Conservation (phyloP, 2,888 invertebrate genomes). For the Eilema griseolum region DNA sequence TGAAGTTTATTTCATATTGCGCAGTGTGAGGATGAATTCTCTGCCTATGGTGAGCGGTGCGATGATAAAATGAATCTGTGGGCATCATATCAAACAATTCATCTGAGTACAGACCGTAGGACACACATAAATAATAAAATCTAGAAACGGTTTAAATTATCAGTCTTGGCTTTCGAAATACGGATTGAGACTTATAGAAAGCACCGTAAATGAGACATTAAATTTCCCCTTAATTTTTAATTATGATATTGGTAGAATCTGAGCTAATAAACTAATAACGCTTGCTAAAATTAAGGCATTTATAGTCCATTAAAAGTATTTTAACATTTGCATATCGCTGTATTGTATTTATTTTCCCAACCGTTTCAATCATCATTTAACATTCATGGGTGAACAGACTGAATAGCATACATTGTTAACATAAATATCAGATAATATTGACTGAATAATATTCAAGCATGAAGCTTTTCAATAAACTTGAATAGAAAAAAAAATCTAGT, state of each 20-base stretch:
- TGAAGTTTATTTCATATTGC: too few species aligned
- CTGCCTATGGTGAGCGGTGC: too few species aligned
- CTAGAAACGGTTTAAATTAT: too few species aligned
- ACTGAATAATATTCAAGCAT: background rate
- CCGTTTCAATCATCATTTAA: background rate
- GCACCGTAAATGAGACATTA: too few species aligned
- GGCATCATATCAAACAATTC: too few species aligned
- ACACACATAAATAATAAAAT: too few species aligned
- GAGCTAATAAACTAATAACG: background rate
- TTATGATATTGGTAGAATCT: background rate
- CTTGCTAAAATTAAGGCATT: background rate
- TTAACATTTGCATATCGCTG: background rate
- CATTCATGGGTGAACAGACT: background rate
- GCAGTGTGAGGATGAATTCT: too few species aligned
- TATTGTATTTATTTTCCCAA: background rate
- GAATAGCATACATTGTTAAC: background rate
- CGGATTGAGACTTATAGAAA: too few species aligned
- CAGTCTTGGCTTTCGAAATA: too few species aligned
- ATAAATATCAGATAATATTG: background rate
- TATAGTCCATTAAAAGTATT: conserved; percentile 3
- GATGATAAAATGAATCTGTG: too few species aligned
- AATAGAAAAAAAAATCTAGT: background rate
- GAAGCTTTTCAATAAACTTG: background rate
- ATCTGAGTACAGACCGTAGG: too few species aligned
- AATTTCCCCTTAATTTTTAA: too few species aligned